Evolutionary conservation across 2,113 vertebrate genomes (phyloP).

Genomic region (Mandrillus leucophaeus): DNA sequence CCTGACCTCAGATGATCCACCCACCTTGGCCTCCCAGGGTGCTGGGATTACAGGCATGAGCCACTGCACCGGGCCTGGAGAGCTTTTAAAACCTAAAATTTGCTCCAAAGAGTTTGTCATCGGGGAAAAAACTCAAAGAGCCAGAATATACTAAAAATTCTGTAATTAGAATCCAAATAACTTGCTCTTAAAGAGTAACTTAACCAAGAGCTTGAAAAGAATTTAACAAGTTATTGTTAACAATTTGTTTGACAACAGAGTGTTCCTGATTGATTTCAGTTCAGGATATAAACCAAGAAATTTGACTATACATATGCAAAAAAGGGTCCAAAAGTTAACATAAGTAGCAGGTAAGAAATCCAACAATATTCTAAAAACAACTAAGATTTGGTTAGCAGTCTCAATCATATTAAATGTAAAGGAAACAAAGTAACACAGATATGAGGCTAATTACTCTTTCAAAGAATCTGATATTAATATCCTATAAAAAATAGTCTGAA

Average conservation of each 20-base stretch:
- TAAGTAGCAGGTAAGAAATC: neutral
- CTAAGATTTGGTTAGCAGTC: neutral
- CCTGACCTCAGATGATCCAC: no score
- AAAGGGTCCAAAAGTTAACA: neutral
- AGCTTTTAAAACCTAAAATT: neutral
- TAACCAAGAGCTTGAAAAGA: conserved; percentile 9
- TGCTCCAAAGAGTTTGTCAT: neutral
- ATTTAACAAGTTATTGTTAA: neutral
- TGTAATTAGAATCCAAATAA: conserved; percentile 42
- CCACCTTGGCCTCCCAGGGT: no score
- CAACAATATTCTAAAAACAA: neutral
- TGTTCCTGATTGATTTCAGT: neutral
- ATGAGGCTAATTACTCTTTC: neutral
- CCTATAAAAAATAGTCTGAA: neutral
- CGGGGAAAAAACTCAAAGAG: neutral
- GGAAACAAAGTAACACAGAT: neutral
- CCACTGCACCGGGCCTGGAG: no score
- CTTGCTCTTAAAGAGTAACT: conserved; percentile 2
- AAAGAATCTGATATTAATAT: conserved; percentile 4
- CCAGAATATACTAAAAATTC: conserved; percentile 1
- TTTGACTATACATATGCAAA: neutral
- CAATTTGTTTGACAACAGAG: neutral
- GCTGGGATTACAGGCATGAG: no score
- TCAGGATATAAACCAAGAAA: conserved; percentile 12
- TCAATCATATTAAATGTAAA: neutral